Evolutionary conservation across 23 tunicate species (phyloP).

Genomic region (Trididemnum nubilum): DNA sequence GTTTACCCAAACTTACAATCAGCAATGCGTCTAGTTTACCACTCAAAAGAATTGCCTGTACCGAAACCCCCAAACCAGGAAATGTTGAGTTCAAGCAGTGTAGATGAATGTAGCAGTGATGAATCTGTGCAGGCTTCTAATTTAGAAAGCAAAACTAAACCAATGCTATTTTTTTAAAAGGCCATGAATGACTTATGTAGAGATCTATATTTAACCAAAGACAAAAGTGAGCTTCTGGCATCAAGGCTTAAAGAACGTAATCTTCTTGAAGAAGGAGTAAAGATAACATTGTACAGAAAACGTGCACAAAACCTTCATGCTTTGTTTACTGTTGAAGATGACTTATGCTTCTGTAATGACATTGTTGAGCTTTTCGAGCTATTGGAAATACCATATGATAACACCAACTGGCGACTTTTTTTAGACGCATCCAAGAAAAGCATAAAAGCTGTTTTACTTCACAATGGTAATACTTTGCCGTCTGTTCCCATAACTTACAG

Average conservation of each 20-base stretch:
- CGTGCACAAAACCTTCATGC: conserved; percentile 24
- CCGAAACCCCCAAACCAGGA: conserved; percentile 15
- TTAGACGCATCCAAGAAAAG: conserved; percentile 17
- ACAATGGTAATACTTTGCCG: conserved; percentile 15
- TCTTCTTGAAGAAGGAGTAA: conserved; percentile 15
- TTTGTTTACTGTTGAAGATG: conserved; percentile 3
- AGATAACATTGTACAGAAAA: conserved; percentile 24
- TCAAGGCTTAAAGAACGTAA: conserved; percentile 20
- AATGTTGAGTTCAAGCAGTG: conserved; percentile 24
- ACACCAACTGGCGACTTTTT: conserved; percentile 21
- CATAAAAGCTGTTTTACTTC: conserved; percentile 23
- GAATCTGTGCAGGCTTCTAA: not conserved
- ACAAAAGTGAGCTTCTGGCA: conserved; percentile 20
- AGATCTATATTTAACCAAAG: conserved; percentile 19
- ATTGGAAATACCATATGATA: conserved; percentile 19
- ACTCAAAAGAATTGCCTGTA: conserved; percentile 22
- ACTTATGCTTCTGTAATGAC: conserved; percentile 23
- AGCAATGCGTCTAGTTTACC: conserved; percentile 17
- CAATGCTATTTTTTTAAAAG: conserved; percentile 12
- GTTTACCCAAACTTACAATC: conserved; percentile 13
- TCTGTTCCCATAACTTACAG: conserved; percentile 20
- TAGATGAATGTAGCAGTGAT: conserved; percentile 9
- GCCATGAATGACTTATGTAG: conserved; percentile 17
- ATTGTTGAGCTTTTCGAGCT: conserved; percentile 19
- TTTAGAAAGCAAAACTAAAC: conserved; percentile 11